A percentile compares a stretch with the other conserved stretches of the same genome.
phyloP scores from a whole-genome alignment of 2,888 invertebrate genomes.

The Esperia sulphurella region DNA sequence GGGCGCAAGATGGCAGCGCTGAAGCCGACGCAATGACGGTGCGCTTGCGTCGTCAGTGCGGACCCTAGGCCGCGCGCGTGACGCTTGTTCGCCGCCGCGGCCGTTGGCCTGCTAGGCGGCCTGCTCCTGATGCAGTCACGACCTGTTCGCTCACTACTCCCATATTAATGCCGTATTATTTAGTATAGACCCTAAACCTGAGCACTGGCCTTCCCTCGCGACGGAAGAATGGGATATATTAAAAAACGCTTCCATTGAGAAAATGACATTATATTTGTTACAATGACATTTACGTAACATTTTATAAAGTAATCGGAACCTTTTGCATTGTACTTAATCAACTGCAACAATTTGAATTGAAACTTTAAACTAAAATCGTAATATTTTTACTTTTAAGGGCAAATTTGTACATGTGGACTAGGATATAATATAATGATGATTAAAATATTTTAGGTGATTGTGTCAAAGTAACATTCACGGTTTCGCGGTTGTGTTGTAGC shows the following conservation, averaged over 20 bases:
- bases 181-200: no score
- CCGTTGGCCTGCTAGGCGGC: conserved; percentile 56
- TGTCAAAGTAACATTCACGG: conserved; percentile 31
- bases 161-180: background rate
- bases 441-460: conserved; percentile 2
- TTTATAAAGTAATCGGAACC: no score
- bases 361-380: no score
- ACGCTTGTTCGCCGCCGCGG: conserved; percentile 59
- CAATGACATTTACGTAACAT: background rate
- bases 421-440: no score
- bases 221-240: no score
- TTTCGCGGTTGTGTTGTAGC: conserved; percentile 40
- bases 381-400: no score
- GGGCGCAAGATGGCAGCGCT: conserved; percentile 89
- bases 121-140: conserved; percentile 40
- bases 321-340: no score
- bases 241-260: no score
- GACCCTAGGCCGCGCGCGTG: conserved; percentile 65
- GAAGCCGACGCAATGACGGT: conserved; percentile 89
- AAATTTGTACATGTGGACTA: no score
- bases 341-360: no score
- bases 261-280: background rate
- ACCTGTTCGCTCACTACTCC: conserved; percentile 26
- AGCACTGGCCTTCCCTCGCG: no score
- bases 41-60: conserved; percentile 54